These are phyloP conservation scores for Piprites chloris DNA, from an alignment of 2,113 vertebrate species.

Conservation along the genomic window DNA sequence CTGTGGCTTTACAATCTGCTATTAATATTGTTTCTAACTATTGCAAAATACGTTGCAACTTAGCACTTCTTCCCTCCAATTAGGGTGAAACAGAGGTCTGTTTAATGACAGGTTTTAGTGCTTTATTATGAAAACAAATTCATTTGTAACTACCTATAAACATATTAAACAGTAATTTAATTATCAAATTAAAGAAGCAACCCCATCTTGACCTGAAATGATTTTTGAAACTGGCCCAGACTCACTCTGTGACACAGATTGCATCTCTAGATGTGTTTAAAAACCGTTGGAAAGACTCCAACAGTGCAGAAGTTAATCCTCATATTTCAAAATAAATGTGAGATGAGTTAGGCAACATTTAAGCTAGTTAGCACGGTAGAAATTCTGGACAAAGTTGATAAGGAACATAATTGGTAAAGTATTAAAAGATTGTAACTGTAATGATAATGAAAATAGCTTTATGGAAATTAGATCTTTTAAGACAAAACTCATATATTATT, in stretches of 20 bases:
- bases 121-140: neutral
- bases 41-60: neutral
- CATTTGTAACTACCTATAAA: neutral
- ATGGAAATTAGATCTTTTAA: neutral
- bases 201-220: neutral
- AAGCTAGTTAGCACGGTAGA: neutral
- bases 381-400: neutral
- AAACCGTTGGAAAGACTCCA: neutral
- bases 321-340: neutral
- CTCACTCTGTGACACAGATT: neutral
- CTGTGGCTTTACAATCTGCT: neutral
- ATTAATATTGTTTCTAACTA: neutral
- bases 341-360: neutral
- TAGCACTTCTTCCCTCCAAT: neutral
- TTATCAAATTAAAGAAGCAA: neutral
- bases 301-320: neutral
- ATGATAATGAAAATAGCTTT: neutral
- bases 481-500: neutral
- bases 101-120: neutral
- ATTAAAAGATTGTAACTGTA: neutral
- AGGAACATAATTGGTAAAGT: neutral
- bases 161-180: neutral
- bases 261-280: neutral
- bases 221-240: neutral
- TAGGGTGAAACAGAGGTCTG: neutral